phyloP scores from a whole-genome alignment of 2,797 vertebrate species.

The Diplodus puntazzo region DNA sequence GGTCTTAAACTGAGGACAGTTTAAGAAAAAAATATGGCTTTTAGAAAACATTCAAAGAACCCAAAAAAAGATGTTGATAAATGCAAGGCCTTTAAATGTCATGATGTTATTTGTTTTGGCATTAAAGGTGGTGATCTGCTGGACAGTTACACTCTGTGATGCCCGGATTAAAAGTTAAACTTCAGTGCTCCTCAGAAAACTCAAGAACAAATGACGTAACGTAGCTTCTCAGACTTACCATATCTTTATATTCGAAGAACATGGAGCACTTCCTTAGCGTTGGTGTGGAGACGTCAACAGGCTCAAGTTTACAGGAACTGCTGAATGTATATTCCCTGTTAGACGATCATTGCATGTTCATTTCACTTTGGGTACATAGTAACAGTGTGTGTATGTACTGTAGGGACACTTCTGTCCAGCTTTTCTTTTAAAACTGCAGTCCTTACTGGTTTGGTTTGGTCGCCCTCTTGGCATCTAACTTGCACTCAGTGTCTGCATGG shows the following conservation, averaged over 20 bases:
- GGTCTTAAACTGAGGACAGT: not conserved
- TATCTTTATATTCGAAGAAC: accelerated
- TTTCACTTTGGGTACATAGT: not conserved
- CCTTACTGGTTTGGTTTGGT: accelerated
- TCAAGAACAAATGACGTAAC: not conserved
- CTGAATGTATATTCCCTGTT: accelerated
- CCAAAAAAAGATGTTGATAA: not conserved
- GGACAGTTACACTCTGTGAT: not conserved
- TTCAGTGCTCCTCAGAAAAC: not conserved
- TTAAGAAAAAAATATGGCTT: not conserved
- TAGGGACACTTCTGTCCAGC: not conserved
- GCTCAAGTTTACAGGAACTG: slow-evolving; percentile 10
- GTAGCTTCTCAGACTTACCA: slow-evolving; percentile 5
- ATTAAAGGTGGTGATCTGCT: not conserved
- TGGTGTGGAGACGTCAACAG: slow-evolving; percentile 29
- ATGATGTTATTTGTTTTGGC: too few relatives aligned
- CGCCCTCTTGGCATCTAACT: accelerated
- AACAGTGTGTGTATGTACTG: not conserved
- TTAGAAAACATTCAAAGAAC: not conserved
- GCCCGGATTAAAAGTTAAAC: not conserved
- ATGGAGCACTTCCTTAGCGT: slow-evolving; percentile 46
- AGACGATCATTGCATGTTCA: not conserved
- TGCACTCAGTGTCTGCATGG: slow-evolving; percentile 1
- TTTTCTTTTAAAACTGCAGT: not conserved
- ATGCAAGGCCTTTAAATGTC: not conserved